Conservation (phyloP, 2,113 vertebrate genomes). For the Ardeotis arabs region DNA sequence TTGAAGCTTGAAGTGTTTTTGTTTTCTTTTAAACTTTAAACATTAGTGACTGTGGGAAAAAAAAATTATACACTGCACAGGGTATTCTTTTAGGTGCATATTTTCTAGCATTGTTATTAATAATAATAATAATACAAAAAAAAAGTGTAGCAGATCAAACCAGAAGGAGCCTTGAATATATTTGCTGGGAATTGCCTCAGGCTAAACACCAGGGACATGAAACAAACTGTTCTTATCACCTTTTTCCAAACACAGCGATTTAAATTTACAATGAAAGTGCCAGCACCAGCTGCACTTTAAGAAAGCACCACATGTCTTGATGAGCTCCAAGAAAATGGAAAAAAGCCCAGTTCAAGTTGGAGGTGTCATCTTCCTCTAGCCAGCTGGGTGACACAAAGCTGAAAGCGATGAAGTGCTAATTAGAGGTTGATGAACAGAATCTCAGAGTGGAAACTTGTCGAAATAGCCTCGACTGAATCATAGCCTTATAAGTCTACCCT, state of each 20-base stretch:
- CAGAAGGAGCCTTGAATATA: slow-evolving; percentile 73
- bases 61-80: neutral
- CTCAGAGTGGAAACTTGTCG: slow-evolving; percentile 68
- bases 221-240: slow-evolving; percentile 80
- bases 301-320: slow-evolving; percentile 79
- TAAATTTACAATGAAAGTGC: slow-evolving; percentile 79
- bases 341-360: slow-evolving; percentile 74
- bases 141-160: slow-evolving; percentile 69
- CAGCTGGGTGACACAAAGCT: slow-evolving; percentile 79
- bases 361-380: slow-evolving; percentile 77
- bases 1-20: neutral
- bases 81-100: slow-evolving; percentile 24
- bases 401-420: slow-evolving; percentile 85
- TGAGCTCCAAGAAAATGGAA: slow-evolving; percentile 79
- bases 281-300: slow-evolving; percentile 80
- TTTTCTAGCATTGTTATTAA: slow-evolving; percentile 57
- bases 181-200: slow-evolving; percentile 72
- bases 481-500: slow-evolving; percentile 52
- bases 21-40: slow-evolving; percentile 40
- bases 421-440: slow-evolving; percentile 78
- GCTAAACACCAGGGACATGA: slow-evolving; percentile 78
- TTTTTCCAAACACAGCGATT: slow-evolving; percentile 78
- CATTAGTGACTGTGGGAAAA: neutral
- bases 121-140: slow-evolving; percentile 61
- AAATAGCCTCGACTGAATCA: slow-evolving; percentile 67